phyloP scores from a whole-genome alignment of 2,113 vertebrate species.

The Psettodes erumei region DNA sequence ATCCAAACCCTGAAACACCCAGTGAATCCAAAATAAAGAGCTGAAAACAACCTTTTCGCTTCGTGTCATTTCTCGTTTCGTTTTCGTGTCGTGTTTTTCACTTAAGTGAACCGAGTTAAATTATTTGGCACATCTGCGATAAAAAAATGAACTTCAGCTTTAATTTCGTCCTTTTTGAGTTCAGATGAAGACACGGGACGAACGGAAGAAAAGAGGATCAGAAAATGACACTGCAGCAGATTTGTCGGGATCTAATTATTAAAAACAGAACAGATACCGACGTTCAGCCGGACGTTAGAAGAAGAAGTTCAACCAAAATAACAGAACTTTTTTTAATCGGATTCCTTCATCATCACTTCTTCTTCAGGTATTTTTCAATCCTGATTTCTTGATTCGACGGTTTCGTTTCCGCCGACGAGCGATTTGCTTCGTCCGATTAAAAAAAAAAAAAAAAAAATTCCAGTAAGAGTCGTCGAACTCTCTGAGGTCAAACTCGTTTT shows the following conservation, averaged over 20 bases:
- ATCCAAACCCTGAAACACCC: neutral
- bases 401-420: conserved; percentile 46
- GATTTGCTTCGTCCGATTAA: neutral
- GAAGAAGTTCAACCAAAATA: conserved; percentile 55
- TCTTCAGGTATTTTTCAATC: neutral
- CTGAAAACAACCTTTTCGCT: neutral
- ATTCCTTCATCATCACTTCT: conserved; percentile 32
- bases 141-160: too few relatives aligned
- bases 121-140: too few relatives aligned
- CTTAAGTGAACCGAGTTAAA: too few relatives aligned
- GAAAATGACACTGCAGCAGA: conserved; percentile 11
- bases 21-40: conserved; percentile 11
- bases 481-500: neutral
- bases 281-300: neutral
- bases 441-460: neutral
- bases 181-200: neutral
- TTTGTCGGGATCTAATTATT: conserved; percentile 12
- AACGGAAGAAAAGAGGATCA: conserved; percentile 49
- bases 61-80: neutral
- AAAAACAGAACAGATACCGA: conserved; percentile 63
- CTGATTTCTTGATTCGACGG: neutral
- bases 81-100: too few relatives aligned
- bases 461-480: neutral
- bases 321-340: conserved; percentile 29
- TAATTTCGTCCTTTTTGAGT: too few relatives aligned